Evolutionary conservation across 2,113 vertebrate genomes (phyloP), one percentile per base, ranked within the genome.

Genomic region (Silurus meridionalis): DNA sequence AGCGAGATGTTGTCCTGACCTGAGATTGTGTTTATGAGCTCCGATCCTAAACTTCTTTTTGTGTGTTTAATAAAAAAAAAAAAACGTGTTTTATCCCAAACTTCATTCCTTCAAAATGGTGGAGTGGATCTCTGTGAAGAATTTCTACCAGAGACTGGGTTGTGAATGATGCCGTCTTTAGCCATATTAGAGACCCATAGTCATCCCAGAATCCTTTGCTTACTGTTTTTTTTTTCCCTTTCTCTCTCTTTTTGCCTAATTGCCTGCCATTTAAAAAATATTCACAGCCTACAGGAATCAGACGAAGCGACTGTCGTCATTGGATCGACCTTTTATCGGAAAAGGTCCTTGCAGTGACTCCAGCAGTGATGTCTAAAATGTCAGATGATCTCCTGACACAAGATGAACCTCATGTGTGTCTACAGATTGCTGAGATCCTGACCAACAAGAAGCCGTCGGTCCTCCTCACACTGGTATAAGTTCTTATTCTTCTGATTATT

Each of bases 381-480:
- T 14, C 6, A 48, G 4, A 74, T 37, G 2, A 50, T 23, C 19
- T 53, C n/a, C 21, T 6, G 17, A 48, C 21, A 23, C 48, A 75
- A 50, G 9, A 5, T n/a, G 8, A 14, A 21, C 15, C 48, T 66
- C 4, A 0, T 50, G 53, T 87, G 75, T 83, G n/a, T 83, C 21
- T 55, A 57, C 88, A 89, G 88, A 85, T 83, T 6, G 60, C 85
- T 48, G 85, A 82, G 52, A 79, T 85, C 25, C 85, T 89, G 85
- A 25, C 17, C 53, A 89, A 82, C 5, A 81, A 69, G 78, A 82
- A 77, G 28, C 88, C 85, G 0, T 84, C 60, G 4, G 78, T 85
- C 82, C 82, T 87, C 9, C 88, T 87, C 53, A 89, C 88, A 8
- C 78, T 89, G 88, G 88, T 89, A 84, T 77, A 77, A 28, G n/a